A percentile compares a stretch with the other conserved stretches of the same genome.
phyloP scores from a whole-genome alignment of 2,113 vertebrate genomes.

The Phaetusa simplex region DNA sequence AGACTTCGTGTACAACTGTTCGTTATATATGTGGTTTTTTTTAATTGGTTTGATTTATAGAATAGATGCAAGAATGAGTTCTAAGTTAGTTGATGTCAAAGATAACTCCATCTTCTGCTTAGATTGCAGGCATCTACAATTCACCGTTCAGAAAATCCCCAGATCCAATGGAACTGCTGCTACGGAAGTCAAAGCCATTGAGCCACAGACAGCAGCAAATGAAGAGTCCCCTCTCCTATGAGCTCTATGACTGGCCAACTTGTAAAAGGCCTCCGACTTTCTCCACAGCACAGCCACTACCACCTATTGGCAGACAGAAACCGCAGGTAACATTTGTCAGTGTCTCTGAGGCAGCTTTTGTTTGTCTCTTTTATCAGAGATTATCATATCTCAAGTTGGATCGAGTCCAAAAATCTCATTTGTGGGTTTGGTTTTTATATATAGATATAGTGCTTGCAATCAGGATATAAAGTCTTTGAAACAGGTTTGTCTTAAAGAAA shows the following conservation, averaged over 20 bases:
- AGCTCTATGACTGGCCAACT: slow-evolving; percentile 50
- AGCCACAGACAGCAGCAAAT: neutral
- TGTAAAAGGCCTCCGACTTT: slow-evolving; percentile 49
- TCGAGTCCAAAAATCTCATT: neutral
- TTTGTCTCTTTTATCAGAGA: neutral
- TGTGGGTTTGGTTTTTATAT: neutral
- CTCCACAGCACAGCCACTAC: slow-evolving; percentile 67
- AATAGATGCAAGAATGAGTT: neutral
- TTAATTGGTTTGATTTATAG: neutral
- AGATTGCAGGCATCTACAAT: slow-evolving; percentile 91
- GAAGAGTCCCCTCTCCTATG: neutral
- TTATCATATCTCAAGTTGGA: neutral
- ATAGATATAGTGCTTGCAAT: neutral
- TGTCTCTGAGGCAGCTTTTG: neutral
- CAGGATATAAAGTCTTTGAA: neutral
- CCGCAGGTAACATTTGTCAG: slow-evolving; percentile 79
- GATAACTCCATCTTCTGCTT: neutral
- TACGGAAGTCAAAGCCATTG: slow-evolving; percentile 80
- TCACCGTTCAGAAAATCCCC: slow-evolving; percentile 85
- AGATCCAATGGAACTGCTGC: slow-evolving; percentile 85
- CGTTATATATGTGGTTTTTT: neutral
- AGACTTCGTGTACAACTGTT: neutral
- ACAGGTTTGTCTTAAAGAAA: neutral
- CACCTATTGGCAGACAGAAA: slow-evolving; percentile 78
- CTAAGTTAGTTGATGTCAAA: neutral